These are phyloP conservation scores for Agrotis segetum DNA, from an alignment of 2,888 invertebrate species.

Conservation along the genomic window DNA sequence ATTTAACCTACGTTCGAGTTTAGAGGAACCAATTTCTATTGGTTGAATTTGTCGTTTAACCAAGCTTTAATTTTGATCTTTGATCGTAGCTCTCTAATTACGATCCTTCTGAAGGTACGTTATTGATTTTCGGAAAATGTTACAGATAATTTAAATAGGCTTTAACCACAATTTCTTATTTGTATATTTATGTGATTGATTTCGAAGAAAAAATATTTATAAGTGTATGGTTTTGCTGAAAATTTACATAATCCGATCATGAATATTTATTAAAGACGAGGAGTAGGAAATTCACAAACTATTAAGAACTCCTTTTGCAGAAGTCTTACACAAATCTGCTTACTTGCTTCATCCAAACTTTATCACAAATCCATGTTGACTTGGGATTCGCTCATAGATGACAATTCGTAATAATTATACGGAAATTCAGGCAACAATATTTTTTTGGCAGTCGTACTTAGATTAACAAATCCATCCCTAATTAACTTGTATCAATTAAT, in stretches of 20 bases:
- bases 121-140: slow-evolving; percentile 37
- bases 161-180: neutral
- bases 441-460: neutral
- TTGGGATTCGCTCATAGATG: neutral
- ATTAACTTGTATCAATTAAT: neutral
- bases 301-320: neutral
- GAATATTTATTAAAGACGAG: neutral
- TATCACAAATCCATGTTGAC: neutral
- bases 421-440: slow-evolving; percentile 3
- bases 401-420: neutral
- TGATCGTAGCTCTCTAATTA: slow-evolving; percentile 45
- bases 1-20: slow-evolving; percentile 50
- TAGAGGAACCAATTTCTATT: slow-evolving; percentile 43
- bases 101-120: slow-evolving; percentile 13
- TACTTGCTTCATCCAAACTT: neutral
- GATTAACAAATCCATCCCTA: neutral
- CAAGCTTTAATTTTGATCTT: slow-evolving; percentile 44
- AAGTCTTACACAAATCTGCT: too few relatives aligned
- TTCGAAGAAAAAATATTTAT: neutral
- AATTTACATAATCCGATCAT: neutral
- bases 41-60: slow-evolving; percentile 44
- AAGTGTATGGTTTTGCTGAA: neutral
- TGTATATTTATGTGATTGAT: neutral
- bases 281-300: neutral
- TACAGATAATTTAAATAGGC: slow-evolving; percentile 2